These are phyloP conservation scores for Gallinago solitaria DNA, from an alignment of 2,797 vertebrate species.

Conservation along the genomic window DNA sequence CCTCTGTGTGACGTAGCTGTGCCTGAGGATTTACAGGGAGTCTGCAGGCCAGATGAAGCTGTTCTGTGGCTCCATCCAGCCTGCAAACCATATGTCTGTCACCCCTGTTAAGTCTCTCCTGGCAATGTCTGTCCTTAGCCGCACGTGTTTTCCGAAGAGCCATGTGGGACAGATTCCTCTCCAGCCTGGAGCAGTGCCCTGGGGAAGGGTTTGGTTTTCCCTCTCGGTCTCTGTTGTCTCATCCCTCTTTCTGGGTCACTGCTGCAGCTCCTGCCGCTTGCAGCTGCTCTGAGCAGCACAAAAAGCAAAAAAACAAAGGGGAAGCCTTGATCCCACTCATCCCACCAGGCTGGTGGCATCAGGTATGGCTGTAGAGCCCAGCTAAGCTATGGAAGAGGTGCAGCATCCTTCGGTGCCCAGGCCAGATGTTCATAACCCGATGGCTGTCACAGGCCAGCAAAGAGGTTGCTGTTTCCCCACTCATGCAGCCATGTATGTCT, in stretches of 20 bases:
- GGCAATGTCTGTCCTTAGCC: background rate
- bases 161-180: background rate
- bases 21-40: background rate
- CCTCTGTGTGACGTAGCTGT: rapidly evolving
- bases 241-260: background rate
- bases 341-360: background rate
- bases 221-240: background rate
- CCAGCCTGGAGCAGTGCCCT: background rate
- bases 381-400: rapidly evolving
- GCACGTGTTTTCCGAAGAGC: background rate
- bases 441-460: background rate
- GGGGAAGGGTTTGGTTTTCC: background rate
- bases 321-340: background rate
- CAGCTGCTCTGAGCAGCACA: background rate
- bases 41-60: conserved; percentile 4
- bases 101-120: background rate
- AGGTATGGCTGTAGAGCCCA: background rate
- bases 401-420: background rate
- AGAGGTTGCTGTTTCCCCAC: background rate
- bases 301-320: background rate
- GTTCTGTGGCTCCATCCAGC: background rate
- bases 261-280: background rate
- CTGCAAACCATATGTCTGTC: background rate
- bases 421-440: background rate
- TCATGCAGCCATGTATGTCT: rapidly evolving